A percentile compares a stretch with the other conserved stretches of the same genome.
These are phyloP conservation scores for Geothlypis trichas DNA, from an alignment of 2,113 vertebrate species.

Conservation along the genomic window DNA sequence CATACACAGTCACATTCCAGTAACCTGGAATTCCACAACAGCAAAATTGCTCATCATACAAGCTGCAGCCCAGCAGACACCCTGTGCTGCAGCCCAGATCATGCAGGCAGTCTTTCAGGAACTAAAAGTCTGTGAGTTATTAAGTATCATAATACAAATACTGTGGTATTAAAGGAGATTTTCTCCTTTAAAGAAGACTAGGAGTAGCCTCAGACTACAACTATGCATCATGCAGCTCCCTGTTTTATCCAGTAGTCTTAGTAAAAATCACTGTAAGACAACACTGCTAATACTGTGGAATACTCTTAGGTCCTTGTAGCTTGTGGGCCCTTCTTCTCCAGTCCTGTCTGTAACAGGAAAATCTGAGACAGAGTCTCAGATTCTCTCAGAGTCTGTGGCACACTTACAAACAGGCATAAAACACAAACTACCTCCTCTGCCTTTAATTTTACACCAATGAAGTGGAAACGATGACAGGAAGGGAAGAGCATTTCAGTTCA, in stretches of 20 bases:
- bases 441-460: not conserved
- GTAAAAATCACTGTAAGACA: not conserved
- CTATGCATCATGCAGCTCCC: not conserved
- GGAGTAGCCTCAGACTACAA: not conserved
- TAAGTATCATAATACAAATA: not conserved
- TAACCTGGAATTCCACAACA: conserved; percentile 78
- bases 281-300: not conserved
- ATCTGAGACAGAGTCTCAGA: not conserved
- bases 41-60: not conserved
- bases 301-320: not conserved
- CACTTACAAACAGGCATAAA: not conserved
- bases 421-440: not conserved
- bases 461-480: not conserved
- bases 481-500: not conserved
- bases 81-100: not conserved
- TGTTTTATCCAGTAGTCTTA: not conserved
- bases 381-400: not conserved
- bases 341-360: not conserved
- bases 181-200: not conserved
- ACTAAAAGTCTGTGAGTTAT: accelerated
- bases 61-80: not conserved
- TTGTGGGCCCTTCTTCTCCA: not conserved
- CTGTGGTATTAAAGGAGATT: not conserved
- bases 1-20: conserved; percentile 90
- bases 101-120: not conserved